A percentile compares a stretch with the other conserved stretches of the same genome.
phyloP scores from a whole-genome alignment of 2,797 vertebrate genomes.

The Miichthys miiuy region DNA sequence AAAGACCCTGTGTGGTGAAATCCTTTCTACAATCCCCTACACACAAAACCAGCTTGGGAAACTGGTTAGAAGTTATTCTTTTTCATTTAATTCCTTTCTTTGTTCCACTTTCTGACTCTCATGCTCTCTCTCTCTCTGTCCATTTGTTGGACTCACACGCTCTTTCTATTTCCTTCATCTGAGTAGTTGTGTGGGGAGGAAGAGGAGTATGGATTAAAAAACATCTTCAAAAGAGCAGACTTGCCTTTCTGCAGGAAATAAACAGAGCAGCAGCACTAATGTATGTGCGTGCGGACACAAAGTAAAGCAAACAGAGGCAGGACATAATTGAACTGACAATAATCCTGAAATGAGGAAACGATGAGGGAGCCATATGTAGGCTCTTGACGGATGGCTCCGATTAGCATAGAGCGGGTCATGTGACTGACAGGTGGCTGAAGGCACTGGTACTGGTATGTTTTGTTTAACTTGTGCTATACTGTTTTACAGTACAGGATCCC shows the following conservation, averaged over 20 bases:
- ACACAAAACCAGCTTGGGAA: conserved; percentile 62
- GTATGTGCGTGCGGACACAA: conserved; percentile 32
- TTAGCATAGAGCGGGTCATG: conserved; percentile 4
- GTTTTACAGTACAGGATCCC: not conserved
- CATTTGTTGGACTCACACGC: conserved; percentile 45
- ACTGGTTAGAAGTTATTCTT: conserved; percentile 48
- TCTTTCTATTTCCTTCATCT: conserved; percentile 51
- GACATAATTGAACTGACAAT: conserved; percentile 64
- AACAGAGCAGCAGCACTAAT: conserved; percentile 50
- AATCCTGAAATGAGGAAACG: conserved; percentile 59
- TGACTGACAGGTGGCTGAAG: conserved; percentile 3
- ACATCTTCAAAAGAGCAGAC: conserved; percentile 76
- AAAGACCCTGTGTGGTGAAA: conserved; percentile 69
- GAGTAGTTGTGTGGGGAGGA: conserved; percentile 38
- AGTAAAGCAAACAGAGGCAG: conserved; percentile 53
- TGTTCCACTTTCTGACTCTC: conserved; percentile 48
- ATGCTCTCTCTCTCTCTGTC: conserved; percentile 22
- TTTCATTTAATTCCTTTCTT: conserved; percentile 45
- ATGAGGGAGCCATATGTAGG: conserved; percentile 15
- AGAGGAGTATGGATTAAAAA: conserved; percentile 55
- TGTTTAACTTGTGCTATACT: not conserved
- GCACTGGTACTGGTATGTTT: not conserved
- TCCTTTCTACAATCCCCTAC: conserved; percentile 52
- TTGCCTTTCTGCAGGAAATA: conserved; percentile 53
- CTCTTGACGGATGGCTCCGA: conserved; percentile 21